A percentile compares a stretch with the other conserved stretches of the same genome.
phyloP scores from a whole-genome alignment of 2,113 vertebrate genomes.

The Brevimyrus niger region DNA sequence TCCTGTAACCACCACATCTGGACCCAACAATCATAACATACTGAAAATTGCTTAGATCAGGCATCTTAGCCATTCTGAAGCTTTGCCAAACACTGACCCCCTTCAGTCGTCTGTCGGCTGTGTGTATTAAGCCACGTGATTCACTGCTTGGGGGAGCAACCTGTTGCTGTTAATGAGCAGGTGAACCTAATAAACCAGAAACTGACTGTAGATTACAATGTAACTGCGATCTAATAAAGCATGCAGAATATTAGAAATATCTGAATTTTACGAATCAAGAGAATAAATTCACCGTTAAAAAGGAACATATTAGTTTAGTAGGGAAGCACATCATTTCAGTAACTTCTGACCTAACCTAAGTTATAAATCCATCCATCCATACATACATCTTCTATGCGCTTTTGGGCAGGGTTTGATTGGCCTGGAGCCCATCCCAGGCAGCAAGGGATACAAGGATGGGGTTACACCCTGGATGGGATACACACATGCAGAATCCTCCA shows the following conservation, averaged over 20 bases:
- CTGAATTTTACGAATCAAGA: background rate
- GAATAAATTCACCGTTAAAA: background rate
- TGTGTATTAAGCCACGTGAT: background rate
- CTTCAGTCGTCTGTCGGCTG: background rate
- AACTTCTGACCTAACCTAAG: background rate
- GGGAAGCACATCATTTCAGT: background rate
- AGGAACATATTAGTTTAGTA: background rate
- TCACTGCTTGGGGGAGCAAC: background rate
- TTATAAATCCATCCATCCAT: background rate
- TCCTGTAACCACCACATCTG: background rate
- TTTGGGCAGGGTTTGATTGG: background rate
- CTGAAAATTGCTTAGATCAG: background rate
- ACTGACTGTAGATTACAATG: background rate
- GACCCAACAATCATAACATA: background rate
- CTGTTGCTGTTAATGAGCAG: background rate
- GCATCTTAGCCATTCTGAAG: background rate
- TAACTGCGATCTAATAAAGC: background rate
- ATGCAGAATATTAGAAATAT: background rate
- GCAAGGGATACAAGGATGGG: background rate
- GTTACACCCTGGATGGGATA: background rate
- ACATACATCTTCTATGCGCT: background rate
- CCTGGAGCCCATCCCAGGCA: background rate
- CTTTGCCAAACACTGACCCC: background rate
- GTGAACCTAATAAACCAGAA: background rate
- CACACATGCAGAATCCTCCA: background rate